Conservation (phyloP, 2,888 invertebrate species). For the Automeris io region DNA sequence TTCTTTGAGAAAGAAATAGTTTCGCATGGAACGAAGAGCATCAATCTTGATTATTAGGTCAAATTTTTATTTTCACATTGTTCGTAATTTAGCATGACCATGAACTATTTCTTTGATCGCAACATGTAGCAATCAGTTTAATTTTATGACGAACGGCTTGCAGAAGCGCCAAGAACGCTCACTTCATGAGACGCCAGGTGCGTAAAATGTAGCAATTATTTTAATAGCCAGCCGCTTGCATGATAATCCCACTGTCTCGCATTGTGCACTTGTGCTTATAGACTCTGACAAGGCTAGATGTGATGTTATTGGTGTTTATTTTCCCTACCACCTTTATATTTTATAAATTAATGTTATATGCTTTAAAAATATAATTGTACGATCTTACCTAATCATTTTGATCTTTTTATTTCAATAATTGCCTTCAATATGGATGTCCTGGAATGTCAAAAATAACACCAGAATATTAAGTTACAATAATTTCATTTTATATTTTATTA, state of each 20-base stretch:
- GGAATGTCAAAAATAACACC: too few relatives aligned
- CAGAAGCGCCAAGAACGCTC: slow-evolving; percentile 23
- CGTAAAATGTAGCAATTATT: slow-evolving; percentile 5
- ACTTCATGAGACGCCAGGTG: slow-evolving; percentile 11
- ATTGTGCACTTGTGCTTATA: not conserved
- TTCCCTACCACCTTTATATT: not conserved
- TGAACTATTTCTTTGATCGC: slow-evolving; percentile 26
- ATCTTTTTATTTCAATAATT: too few relatives aligned
- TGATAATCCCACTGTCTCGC: slow-evolving; percentile 7
- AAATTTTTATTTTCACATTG: slow-evolving; percentile 6
- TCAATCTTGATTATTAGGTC: slow-evolving; percentile 5
- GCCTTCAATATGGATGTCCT: too few relatives aligned
- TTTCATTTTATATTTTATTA: too few relatives aligned
- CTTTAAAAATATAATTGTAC: too few relatives aligned
- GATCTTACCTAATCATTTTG: too few relatives aligned
- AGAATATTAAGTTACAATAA: too few relatives aligned
- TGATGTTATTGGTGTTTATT: not conserved
- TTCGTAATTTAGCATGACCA: slow-evolving; percentile 17
- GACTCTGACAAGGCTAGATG: not conserved
- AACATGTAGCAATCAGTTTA: slow-evolving; percentile 26
- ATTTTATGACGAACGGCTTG: slow-evolving; percentile 19
- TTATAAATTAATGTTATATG: too few relatives aligned
- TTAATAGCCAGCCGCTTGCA: slow-evolving; percentile 5
- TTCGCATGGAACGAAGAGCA: not conserved
- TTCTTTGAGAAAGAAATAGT: too few relatives aligned